Evolutionary conservation across 2,797 vertebrate genomes (phyloP).

Genomic region (Myripristis murdjan): DNA sequence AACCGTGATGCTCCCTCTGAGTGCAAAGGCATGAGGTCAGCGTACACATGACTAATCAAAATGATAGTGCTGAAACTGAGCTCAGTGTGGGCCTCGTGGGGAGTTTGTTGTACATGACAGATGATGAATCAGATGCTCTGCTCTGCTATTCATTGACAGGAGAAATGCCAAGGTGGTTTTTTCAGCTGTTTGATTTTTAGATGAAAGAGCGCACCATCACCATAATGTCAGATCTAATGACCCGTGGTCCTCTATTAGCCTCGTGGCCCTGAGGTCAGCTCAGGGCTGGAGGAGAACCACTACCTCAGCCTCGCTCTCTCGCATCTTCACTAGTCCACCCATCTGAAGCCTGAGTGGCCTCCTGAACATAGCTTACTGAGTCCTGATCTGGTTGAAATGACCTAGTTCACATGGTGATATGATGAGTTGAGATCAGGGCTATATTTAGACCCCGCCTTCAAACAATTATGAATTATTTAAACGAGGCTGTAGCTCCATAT

Average conservation of each 20-base stretch:
- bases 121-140: not conserved
- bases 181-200: slow-evolving; percentile 18
- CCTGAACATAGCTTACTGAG: slow-evolving; percentile 30
- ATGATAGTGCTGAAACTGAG: not conserved
- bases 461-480: slow-evolving; percentile 67
- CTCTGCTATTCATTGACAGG: not conserved
- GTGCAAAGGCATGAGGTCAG: not conserved
- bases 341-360: slow-evolving; percentile 5
- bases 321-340: slow-evolving; percentile 11
- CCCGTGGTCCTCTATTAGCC: slow-evolving; percentile 36
- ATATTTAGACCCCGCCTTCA: slow-evolving; percentile 57
- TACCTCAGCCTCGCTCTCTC: not conserved
- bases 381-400: slow-evolving; percentile 53
- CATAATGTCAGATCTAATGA: slow-evolving; percentile 25
- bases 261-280: slow-evolving; percentile 26
- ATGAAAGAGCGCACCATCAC: slow-evolving; percentile 30
- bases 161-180: not conserved
- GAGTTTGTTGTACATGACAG: not conserved
- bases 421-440: slow-evolving; percentile 65
- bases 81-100: not conserved
- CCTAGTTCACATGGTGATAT: slow-evolving; percentile 74
- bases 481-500: slow-evolving; percentile 32
- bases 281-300: not conserved
- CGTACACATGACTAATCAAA: not conserved
- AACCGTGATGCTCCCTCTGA: not conserved